A percentile compares a stretch with the other conserved stretches of the same genome.
Conservation (phyloP, 2,888 invertebrate genomes). For the Heterodera filipjevi region DNA sequence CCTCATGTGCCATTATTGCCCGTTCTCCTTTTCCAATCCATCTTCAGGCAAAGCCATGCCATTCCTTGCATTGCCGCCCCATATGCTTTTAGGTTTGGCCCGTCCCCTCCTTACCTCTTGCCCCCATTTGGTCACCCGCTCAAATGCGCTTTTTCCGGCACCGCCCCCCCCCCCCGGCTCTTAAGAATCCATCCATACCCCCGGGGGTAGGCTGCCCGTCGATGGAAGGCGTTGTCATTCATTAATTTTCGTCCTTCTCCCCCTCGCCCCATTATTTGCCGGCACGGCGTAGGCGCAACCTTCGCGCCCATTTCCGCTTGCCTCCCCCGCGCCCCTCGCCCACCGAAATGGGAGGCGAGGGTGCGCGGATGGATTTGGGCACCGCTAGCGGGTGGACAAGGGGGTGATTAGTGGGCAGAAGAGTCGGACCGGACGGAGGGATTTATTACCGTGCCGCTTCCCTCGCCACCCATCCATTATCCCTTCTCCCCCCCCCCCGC, state of each 20-base stretch:
- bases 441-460: background rate
- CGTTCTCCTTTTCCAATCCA: background rate
- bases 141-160: too few relatives aligned
- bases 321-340: background rate
- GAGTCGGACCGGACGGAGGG: background rate
- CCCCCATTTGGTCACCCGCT: too few relatives aligned
- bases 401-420: conserved; percentile 8
- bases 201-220: background rate
- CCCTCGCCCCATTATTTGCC: background rate
- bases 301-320: background rate
- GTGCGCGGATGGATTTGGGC: background rate
- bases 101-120: background rate
- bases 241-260: conserved; percentile 5
- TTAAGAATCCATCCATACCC: background rate
- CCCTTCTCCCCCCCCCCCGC: background rate
- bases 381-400: background rate
- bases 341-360: background rate
- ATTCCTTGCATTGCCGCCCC: background rate
- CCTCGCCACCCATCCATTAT: background rate
- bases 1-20: background rate
- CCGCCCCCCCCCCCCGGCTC: background rate
- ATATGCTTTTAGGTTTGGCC: background rate
- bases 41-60: background rate
- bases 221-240: background rate
- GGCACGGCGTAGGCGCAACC: background rate